Conservation (phyloP, 2,888 invertebrate genomes). For the Diabrotica balteata region DNA sequence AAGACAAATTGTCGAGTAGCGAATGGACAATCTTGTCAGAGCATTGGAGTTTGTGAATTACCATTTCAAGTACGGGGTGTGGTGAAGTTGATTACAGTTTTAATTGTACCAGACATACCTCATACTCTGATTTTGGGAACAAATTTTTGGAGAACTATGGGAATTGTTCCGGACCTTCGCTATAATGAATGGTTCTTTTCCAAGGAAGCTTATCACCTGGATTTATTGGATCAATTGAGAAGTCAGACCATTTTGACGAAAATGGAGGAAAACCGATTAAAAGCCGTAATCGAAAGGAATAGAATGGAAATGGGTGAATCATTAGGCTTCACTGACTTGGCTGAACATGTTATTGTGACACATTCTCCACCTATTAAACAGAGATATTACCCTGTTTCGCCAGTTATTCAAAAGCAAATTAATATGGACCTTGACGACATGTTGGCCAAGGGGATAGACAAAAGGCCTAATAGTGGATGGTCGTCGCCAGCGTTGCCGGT, state of each 20-base stretch:
- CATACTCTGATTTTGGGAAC: background rate
- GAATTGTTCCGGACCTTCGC: too few species aligned
- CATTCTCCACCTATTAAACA: too few species aligned
- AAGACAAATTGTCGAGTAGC: slow-evolving; percentile 23
- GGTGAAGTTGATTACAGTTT: slow-evolving; percentile 10
- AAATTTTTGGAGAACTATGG: too few species aligned
- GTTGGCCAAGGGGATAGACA: slow-evolving; percentile 37
- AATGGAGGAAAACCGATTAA: too few species aligned
- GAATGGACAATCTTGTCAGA: slow-evolving; percentile 27
- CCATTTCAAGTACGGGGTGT: slow-evolving; percentile 26
- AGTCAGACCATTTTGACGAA: too few species aligned
- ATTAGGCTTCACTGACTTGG: background rate
- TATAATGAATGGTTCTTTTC: too few species aligned
- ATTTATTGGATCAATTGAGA: too few species aligned
- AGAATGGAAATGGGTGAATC: background rate
- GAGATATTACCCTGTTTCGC: too few species aligned
- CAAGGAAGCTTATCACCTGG: too few species aligned
- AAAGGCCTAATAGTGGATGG: slow-evolving; percentile 46
- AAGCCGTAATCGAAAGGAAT: background rate
- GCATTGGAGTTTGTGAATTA: slow-evolving; percentile 26
- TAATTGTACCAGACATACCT: background rate
- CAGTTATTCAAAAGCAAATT: too few species aligned
- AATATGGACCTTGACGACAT: too few species aligned
- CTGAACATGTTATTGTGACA: background rate
- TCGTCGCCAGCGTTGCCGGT: slow-evolving; percentile 47